Conservation (phyloP, 2,888 invertebrate genomes). For the Coremacera marginata region DNA sequence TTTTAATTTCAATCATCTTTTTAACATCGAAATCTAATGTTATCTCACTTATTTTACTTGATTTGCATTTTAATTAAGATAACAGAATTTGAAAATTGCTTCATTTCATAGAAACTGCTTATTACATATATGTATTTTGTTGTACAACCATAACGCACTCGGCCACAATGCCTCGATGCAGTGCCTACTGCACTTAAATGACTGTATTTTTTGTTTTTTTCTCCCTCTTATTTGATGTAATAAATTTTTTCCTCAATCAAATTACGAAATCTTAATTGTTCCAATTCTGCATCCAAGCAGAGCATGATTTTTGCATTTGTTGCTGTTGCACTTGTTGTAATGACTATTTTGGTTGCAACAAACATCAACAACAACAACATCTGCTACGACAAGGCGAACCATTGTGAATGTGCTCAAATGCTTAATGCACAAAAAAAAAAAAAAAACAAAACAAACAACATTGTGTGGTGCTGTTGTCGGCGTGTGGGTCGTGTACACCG, state of each 20-base stretch:
- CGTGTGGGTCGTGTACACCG: slow-evolving; percentile 23
- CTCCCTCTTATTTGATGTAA: slow-evolving; percentile 26
- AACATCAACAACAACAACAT: slow-evolving; percentile 29
- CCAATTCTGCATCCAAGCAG: slow-evolving; percentile 47
- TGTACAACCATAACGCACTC: background rate
- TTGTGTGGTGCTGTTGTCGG: slow-evolving; percentile 26
- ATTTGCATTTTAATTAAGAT: too few species aligned
- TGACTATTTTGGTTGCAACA: slow-evolving; percentile 25
- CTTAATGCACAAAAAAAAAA: background rate
- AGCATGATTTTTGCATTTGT: slow-evolving; percentile 44
- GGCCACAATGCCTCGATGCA: background rate
- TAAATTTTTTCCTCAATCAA: slow-evolving; percentile 45
- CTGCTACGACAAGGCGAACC: slow-evolving; percentile 47
- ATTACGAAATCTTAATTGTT: slow-evolving; percentile 53
- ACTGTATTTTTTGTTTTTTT: background rate
- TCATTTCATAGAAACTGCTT: background rate
- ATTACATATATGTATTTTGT: background rate
- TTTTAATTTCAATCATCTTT: too few species aligned
- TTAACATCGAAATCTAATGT: too few species aligned
- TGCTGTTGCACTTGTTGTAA: slow-evolving; percentile 38
- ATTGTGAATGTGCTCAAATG: slow-evolving; percentile 17
- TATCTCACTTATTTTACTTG: too few species aligned
- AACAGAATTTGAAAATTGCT: too few species aligned
- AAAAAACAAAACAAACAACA: background rate
- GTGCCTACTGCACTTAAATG: background rate